Conservation (phyloP, 1,140 invertebrate species). For the Anadara kagoshimensis region DNA sequence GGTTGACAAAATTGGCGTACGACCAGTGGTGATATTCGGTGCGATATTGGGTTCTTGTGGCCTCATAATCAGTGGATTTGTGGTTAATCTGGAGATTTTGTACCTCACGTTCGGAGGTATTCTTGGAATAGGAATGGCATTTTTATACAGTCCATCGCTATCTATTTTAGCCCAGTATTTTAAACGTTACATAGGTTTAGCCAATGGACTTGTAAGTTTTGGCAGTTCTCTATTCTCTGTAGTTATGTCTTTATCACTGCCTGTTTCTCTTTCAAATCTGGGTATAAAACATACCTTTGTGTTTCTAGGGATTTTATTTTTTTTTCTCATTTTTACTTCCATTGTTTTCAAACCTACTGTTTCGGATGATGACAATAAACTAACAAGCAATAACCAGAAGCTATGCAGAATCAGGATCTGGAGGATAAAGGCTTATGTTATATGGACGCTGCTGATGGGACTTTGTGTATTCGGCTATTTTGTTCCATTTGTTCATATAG, state of each 20-base stretch:
- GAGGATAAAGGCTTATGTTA: slow-evolving; percentile 87
- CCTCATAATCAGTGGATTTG: slow-evolving; percentile 87
- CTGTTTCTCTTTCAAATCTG: slow-evolving; percentile 78
- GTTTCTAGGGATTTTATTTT: slow-evolving; percentile 80
- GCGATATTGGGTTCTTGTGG: slow-evolving; percentile 85
- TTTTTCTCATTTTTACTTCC: slow-evolving; percentile 84
- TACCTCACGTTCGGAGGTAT: slow-evolving; percentile 92
- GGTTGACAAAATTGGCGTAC: slow-evolving; percentile 88
- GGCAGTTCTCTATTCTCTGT: slow-evolving; percentile 93
- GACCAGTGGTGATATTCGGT: slow-evolving; percentile 87
- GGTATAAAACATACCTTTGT: slow-evolving; percentile 79
- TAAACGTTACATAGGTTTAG: slow-evolving; percentile 85
- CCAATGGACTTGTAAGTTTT: slow-evolving; percentile 92
- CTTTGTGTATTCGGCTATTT: too few relatives aligned
- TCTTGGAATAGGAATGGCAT: slow-evolving; percentile 89
- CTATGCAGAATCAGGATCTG: slow-evolving; percentile 87
- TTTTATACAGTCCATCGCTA: slow-evolving; percentile 92
- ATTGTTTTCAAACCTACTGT: slow-evolving; percentile 87
- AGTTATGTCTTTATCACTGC: slow-evolving; percentile 83
- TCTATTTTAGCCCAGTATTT: slow-evolving; percentile 94
- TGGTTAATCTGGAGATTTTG: slow-evolving; percentile 78
- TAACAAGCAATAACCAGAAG: slow-evolving; percentile 50
- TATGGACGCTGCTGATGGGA: too few relatives aligned
- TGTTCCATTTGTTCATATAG: too few relatives aligned
- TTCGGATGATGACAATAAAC: slow-evolving; percentile 44